A percentile compares a stretch with the other conserved stretches of the same genome.
Evolutionary conservation across 2,113 vertebrate species (phyloP).

Genomic region (Neodon shergylaensis): DNA sequence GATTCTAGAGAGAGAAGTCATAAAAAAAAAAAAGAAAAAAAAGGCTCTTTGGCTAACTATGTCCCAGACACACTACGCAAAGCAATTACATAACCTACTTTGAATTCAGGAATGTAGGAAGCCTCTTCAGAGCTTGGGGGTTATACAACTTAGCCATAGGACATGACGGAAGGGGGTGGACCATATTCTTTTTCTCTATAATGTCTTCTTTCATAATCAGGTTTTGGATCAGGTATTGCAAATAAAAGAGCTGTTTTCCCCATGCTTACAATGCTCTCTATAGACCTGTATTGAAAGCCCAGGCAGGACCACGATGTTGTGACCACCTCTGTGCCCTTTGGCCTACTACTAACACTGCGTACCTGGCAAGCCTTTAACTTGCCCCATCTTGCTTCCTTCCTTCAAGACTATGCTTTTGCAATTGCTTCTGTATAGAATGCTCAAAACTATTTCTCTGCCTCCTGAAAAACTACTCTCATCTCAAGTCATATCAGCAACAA

Average conservation of each 20-base stretch:
- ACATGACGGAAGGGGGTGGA: conserved; percentile 62
- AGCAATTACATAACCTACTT: conserved; percentile 70
- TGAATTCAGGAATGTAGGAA: conserved; percentile 73
- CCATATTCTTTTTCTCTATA: background rate
- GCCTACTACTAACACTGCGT: rapidly evolving
- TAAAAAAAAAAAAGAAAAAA: background rate
- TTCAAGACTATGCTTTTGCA: background rate
- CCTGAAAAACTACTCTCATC: background rate
- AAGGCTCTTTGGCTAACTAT: background rate
- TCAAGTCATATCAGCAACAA: background rate
- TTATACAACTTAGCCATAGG: conserved; percentile 50
- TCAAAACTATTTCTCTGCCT: background rate
- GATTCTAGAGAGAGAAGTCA: background rate
- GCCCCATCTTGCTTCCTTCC: conserved; percentile 1
- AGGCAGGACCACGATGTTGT: background rate
- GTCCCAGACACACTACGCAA: conserved; percentile 47
- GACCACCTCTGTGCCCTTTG: background rate
- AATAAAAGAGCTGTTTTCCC: background rate
- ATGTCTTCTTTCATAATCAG: conserved; percentile 40
- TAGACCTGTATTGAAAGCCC: background rate
- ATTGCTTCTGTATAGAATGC: background rate
- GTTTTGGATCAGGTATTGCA: background rate
- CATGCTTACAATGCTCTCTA: conserved; percentile 14
- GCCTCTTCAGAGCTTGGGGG: background rate
- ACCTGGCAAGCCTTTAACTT: background rate